A percentile compares a stretch with the other conserved stretches of the same genome.
These are phyloP conservation scores for Aphelocoma coerulescens DNA, from an alignment of 2,113 vertebrate genomes.

Conservation along the genomic window DNA sequence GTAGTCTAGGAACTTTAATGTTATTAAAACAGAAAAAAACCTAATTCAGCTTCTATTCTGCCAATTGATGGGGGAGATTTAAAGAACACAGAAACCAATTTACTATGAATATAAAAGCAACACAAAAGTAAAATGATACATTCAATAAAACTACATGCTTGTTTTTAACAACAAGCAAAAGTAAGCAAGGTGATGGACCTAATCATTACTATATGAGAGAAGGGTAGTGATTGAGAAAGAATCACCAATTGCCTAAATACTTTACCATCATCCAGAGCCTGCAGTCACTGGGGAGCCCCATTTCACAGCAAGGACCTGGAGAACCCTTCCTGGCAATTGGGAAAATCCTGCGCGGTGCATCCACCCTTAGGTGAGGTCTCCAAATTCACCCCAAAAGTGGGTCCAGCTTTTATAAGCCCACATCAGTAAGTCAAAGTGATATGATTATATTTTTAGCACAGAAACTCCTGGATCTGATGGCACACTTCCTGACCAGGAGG, in stretches of 20 bases:
- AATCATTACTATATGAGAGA: background rate
- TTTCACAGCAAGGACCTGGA: background rate
- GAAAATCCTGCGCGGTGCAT: background rate
- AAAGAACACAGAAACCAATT: background rate
- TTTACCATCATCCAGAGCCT: background rate
- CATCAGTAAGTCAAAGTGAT: background rate
- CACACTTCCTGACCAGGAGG: background rate
- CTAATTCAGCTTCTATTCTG: background rate
- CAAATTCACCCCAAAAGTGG: background rate
- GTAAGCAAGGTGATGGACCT: background rate
- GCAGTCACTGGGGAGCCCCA: background rate
- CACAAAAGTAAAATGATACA: background rate
- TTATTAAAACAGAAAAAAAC: background rate
- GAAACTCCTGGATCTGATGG: background rate
- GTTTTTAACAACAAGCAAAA: background rate
- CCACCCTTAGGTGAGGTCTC: background rate
- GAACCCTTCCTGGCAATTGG: background rate
- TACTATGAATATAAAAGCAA: background rate
- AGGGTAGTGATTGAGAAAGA: background rate
- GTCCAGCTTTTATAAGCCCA: background rate
- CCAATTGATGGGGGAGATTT: fast-evolving
- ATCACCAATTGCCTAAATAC: background rate
- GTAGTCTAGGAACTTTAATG: background rate
- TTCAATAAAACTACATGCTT: background rate
- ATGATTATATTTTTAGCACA: background rate